Evolutionary conservation across 2,888 invertebrate genomes (phyloP), one percentile per base, ranked within the genome.

Genomic region (Alcis repandata): DNA sequence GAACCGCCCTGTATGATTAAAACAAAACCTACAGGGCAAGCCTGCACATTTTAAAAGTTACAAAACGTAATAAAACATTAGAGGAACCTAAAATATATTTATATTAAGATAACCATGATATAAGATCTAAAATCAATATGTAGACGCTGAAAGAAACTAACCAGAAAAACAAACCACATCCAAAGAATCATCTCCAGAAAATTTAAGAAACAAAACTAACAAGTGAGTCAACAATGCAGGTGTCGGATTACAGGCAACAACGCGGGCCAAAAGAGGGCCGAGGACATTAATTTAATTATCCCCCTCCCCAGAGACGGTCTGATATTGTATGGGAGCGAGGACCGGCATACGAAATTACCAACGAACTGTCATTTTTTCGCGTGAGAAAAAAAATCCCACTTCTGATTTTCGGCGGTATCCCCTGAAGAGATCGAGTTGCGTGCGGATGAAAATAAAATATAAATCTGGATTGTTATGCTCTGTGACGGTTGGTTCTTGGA

Each of bases 241-340:
- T 93, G 91, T 93, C 90, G 84, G 83, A 87, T 93, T 92, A 91
- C 92, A 84, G 81, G 83, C 82, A 78, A 80, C 82, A 83, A 83
- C 85, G 84, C 76, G 85, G 86, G 84, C 85, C 81, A 81, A 80
- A 81, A 83, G 86, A 88, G 92, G 91, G 89, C 87, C 79, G 89
- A 85, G 89, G 87, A 89, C 92, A 91, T 92, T 92, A 93, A 93
- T 92, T 92, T 91, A 92, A 92, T 93, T 93, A 92, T 79, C 81
- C 77, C 78, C 80, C 88, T 88, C 92, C 87, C 91, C 75, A 77
- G 91, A 88, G 91, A 89, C 80, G 79, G 81, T 83, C 91, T 91
- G 89, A 91, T 91, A 90, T 89, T 89, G 86, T 88, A 87, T 87
- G 80, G 89, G 91, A 88, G 89, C 76, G 86, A 89, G 81, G 78